Evolutionary conservation across 2,888 invertebrate genomes (phyloP).

Genomic region (Lasioglossum malachurum): DNA sequence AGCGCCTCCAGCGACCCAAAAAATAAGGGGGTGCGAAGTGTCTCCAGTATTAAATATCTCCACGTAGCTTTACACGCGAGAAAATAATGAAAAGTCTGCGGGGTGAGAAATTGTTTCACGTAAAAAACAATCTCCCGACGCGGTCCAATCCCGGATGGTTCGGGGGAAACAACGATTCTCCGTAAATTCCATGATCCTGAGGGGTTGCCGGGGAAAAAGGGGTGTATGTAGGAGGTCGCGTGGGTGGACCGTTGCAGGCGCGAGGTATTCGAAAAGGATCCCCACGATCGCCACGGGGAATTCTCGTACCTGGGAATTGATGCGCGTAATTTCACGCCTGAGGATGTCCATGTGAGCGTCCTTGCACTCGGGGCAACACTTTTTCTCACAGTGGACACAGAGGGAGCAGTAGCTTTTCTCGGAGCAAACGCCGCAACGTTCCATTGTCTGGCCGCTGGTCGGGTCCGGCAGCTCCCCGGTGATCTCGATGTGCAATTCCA

Average conservation of each 20-base stretch:
- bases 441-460: constrained; percentile 96
- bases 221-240: background rate
- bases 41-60: background rate
- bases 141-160: background rate
- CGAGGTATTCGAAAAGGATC: background rate
- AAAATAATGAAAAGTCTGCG: background rate
- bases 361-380: constrained; percentile 98
- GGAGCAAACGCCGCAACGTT: constrained; percentile 96
- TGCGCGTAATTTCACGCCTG: constrained; percentile 94
- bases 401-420: constrained; percentile 95
- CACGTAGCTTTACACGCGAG: background rate
- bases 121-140: background rate
- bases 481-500: constrained; percentile 97
- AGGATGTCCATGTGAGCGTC: constrained; percentile 98
- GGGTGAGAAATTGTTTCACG: background rate
- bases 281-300: background rate
- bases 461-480: constrained; percentile 96
- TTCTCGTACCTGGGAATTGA: constrained; percentile 91
- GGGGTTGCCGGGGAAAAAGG: background rate
- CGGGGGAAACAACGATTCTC: background rate
- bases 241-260: background rate
- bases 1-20: background rate
- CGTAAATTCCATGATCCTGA: background rate
- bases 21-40: background rate
- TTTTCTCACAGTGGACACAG: constrained; percentile 98